phyloP scores from a whole-genome alignment of 1,140 invertebrate species.

The Apis florea region DNA sequence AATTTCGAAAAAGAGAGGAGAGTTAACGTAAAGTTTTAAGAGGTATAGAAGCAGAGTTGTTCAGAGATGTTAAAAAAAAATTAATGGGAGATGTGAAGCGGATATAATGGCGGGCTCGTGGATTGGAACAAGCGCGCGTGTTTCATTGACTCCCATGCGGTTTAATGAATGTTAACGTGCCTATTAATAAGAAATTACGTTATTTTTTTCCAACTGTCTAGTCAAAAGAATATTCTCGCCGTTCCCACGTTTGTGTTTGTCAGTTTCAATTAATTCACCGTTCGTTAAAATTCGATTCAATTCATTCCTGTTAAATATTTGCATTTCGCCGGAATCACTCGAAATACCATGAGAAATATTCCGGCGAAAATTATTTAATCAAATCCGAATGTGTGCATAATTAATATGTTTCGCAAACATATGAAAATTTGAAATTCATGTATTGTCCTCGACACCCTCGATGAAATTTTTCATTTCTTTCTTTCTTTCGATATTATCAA shows the following conservation, averaged over 20 bases:
- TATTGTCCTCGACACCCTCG: neutral
- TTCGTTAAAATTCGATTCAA: conserved; percentile 16
- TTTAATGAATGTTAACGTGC: conserved; percentile 14
- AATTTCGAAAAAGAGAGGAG: too few relatives aligned
- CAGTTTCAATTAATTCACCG: conserved; percentile 19
- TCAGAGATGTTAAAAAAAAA: neutral
- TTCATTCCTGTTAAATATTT: neutral
- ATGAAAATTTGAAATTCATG: neutral
- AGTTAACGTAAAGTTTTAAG: too few relatives aligned
- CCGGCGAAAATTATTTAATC: conserved; percentile 16
- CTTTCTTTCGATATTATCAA: neutral
- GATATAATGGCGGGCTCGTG: neutral
- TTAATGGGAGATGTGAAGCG: neutral
- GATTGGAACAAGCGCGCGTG: neutral
- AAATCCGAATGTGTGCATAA: neutral
- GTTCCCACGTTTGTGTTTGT: conserved; percentile 13
- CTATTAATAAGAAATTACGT: conserved; percentile 14
- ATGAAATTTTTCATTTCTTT: neutral
- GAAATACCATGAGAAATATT: neutral
- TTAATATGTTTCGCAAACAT: neutral
- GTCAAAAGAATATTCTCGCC: neutral
- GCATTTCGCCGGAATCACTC: conserved; percentile 3
- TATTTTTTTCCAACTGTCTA: conserved; percentile 8
- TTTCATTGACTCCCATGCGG: neutral
- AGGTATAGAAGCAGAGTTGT: neutral